phyloP scores from a whole-genome alignment of 2,113 vertebrate genomes.

The Lipophrys pholis region DNA sequence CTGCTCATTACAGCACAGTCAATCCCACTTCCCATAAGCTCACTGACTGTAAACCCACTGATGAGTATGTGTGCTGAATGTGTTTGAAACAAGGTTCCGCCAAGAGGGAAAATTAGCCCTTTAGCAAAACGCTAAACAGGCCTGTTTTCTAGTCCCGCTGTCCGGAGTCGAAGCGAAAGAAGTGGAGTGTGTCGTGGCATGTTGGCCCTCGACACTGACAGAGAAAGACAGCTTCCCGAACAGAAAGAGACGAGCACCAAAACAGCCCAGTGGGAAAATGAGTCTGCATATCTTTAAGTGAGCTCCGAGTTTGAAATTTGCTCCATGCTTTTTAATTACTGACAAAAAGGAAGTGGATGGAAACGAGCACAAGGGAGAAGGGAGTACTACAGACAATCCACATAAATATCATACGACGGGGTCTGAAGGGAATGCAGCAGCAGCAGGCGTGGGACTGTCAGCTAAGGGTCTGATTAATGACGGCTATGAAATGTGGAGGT shows the following conservation, averaged over 20 bases:
- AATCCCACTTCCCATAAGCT: slow-evolving; percentile 52
- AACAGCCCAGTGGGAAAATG: slow-evolving; percentile 49
- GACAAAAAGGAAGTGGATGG: slow-evolving; percentile 48
- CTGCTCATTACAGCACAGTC: slow-evolving; percentile 47
- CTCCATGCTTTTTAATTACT: slow-evolving; percentile 73
- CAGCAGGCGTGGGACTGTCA: slow-evolving; percentile 57
- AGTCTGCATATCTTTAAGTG: slow-evolving; percentile 41
- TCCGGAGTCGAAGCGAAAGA: slow-evolving; percentile 36
- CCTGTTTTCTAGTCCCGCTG: slow-evolving; percentile 21
- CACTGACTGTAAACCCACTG: slow-evolving; percentile 34
- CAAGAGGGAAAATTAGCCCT: slow-evolving; percentile 37
- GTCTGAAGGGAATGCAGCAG: slow-evolving; percentile 57
- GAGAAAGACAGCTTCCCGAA: slow-evolving; percentile 37
- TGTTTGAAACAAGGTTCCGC: slow-evolving; percentile 40
- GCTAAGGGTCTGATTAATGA: slow-evolving; percentile 74
- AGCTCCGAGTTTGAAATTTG: slow-evolving; percentile 41
- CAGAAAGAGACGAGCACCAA: slow-evolving; percentile 27
- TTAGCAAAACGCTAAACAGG: slow-evolving; percentile 38
- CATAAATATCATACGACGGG: slow-evolving; percentile 70
- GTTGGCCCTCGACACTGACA: slow-evolving; percentile 27
- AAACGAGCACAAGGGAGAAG: slow-evolving; percentile 37
- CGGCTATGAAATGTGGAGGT: slow-evolving; percentile 65
- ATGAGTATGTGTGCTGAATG: slow-evolving; percentile 50
- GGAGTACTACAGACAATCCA: slow-evolving; percentile 64
- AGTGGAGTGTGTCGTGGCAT: slow-evolving; percentile 21